Evolutionary conservation across 2,888 invertebrate genomes (phyloP).

Genomic region (Papilio demoleus): DNA sequence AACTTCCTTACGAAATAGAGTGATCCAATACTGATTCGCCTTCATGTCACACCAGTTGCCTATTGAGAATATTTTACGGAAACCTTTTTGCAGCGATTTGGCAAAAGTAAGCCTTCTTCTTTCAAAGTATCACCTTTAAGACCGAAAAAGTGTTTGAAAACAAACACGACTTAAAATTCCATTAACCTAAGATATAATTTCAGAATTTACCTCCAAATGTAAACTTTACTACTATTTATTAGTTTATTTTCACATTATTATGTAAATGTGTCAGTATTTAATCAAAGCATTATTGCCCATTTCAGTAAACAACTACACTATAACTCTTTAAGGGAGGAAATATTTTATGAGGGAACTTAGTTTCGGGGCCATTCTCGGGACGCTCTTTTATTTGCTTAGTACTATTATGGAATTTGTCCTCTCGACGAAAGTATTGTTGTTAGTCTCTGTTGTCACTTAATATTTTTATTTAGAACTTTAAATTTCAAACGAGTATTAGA

Average conservation of each 20-base stretch:
- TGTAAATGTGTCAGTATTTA: constrained; percentile 13
- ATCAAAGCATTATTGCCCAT: constrained; percentile 13
- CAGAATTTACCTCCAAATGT: background rate
- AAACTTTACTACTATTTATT: background rate
- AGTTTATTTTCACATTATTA: background rate
- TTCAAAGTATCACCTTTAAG: background rate
- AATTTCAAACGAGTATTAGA: too few relatives aligned
- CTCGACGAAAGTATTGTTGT: background rate
- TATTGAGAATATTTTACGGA: background rate
- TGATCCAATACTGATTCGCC: constrained; percentile 25
- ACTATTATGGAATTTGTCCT: constrained; percentile 12
- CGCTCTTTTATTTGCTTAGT: background rate
- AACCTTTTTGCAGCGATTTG: background rate
- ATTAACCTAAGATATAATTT: background rate
- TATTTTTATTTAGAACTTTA: background rate
- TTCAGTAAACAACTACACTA: constrained; percentile 9
- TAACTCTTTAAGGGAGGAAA: constrained; percentile 15
- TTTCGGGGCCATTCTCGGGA: constrained; percentile 7
- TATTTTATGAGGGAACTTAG: constrained; percentile 13
- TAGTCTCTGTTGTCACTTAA: background rate
- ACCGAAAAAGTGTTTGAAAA: background rate
- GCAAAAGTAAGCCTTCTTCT: background rate
- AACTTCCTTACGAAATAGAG: constrained; percentile 58
- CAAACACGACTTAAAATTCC: background rate
- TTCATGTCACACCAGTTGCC: constrained; percentile 2